phyloP scores from a whole-genome alignment of 2,888 invertebrate species.

The Chrysolina haemoptera region DNA sequence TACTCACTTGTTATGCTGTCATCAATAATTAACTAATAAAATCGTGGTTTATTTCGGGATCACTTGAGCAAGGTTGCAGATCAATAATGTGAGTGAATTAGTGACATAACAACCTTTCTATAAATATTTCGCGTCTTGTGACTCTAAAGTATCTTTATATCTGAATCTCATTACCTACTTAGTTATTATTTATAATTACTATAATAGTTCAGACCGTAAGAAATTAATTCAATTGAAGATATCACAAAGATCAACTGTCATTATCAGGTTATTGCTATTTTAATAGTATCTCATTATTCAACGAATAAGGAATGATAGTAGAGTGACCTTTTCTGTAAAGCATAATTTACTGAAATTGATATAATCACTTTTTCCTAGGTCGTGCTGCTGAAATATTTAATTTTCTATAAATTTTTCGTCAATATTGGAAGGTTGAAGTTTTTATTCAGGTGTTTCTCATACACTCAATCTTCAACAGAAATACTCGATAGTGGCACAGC shows the following conservation, averaged over 20 bases:
- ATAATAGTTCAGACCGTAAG: slow-evolving; percentile 6
- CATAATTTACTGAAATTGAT: slow-evolving; percentile 21
- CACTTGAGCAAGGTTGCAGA: too few species aligned
- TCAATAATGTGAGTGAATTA: too few species aligned
- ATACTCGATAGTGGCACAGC: too few species aligned
- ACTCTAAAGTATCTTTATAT: slow-evolving; percentile 16
- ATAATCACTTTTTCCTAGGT: not conserved
- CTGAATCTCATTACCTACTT: not conserved
- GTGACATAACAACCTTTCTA: not conserved
- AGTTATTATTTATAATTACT: slow-evolving; percentile 29
- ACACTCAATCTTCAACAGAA: too few species aligned
- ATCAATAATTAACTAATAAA: too few species aligned
- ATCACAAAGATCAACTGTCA: slow-evolving; percentile 32
- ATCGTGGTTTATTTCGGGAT: too few species aligned
- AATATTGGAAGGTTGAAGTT: too few species aligned
- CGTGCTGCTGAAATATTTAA: not conserved
- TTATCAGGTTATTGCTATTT: slow-evolving; percentile 25
- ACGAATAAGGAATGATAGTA: slow-evolving; percentile 15
- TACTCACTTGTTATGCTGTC: too few species aligned
- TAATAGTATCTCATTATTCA: slow-evolving; percentile 19
- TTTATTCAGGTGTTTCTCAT: too few species aligned
- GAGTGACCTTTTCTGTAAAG: slow-evolving; percentile 23
- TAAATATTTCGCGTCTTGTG: not conserved
- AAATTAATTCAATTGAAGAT: slow-evolving; percentile 26
- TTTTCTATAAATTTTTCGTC: not conserved